Evolutionary conservation across 2,888 invertebrate genomes (phyloP).

Genomic region (Ormia ochracea): DNA sequence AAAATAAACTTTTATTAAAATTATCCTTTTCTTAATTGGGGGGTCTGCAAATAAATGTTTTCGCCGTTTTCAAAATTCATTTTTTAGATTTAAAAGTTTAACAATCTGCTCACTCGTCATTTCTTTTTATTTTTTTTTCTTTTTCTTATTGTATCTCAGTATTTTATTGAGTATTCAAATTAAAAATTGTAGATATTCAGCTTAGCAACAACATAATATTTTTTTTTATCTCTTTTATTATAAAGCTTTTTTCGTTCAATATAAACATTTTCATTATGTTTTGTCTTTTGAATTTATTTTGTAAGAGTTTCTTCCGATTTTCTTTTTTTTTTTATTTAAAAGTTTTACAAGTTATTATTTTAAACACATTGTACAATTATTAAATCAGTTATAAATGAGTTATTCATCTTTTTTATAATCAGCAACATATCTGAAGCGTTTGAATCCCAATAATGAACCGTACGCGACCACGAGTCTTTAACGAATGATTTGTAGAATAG

Average conservation of each 20-base stretch:
- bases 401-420: slow-evolving; percentile 12
- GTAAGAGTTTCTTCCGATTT: neutral
- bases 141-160: neutral
- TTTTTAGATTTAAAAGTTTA: neutral
- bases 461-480: slow-evolving; percentile 72
- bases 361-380: neutral
- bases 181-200: slow-evolving; percentile 4
- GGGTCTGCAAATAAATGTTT: neutral
- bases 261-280: neutral
- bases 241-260: neutral
- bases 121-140: neutral
- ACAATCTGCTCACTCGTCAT: neutral
- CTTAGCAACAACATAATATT: slow-evolving; percentile 33
- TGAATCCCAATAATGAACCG: slow-evolving; percentile 69
- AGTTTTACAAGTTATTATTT: neutral
- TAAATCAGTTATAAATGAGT: neutral
- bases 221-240: neutral
- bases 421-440: slow-evolving; percentile 64
- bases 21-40: neutral
- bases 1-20: neutral
- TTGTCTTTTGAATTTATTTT: neutral
- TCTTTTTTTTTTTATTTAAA: neutral
- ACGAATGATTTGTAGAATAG: slow-evolving; percentile 75
- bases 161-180: neutral
- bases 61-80: too few relatives aligned